These are phyloP conservation scores for Folsomia candida DNA, from an alignment of 2,888 invertebrate genomes.

Conservation along the genomic window DNA sequence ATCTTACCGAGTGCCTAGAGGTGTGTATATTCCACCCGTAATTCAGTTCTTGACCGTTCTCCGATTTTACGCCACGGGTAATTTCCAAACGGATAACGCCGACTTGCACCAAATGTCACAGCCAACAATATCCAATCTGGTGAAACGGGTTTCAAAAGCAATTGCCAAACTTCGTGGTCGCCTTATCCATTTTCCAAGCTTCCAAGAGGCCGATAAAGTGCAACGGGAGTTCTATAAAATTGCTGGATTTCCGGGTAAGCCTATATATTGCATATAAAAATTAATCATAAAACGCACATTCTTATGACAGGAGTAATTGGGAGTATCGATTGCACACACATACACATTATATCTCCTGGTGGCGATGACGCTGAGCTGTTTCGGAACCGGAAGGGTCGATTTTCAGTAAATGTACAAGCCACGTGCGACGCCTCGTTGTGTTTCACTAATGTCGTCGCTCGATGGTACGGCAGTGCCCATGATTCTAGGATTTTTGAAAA, in stretches of 20 bases:
- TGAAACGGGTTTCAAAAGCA: constrained; percentile 24
- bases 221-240: constrained; percentile 18
- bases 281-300: too few species aligned
- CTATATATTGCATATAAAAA: not conserved
- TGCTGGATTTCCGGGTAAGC: constrained; percentile 27
- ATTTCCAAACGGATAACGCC: constrained; percentile 20
- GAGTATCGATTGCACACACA: constrained; percentile 28
- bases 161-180: constrained; percentile 6
- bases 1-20: not conserved
- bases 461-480: constrained; percentile 34
- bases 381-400: constrained; percentile 26
- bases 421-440: constrained; percentile 22
- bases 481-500: constrained; percentile 28
- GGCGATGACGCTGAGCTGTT: constrained; percentile 31
- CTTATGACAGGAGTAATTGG: constrained; percentile 31
- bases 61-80: constrained; percentile 25
- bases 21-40: constrained; percentile 10
- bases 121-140: constrained; percentile 20
- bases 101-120: constrained; percentile 21
- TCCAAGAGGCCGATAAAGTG: constrained; percentile 1
- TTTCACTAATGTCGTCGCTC: constrained; percentile 26
- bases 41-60: constrained; percentile 19
- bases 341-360: constrained; percentile 23
- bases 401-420: constrained; percentile 32
- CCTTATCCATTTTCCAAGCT: constrained; percentile 22